Conservation (phyloP, 30 jellyfish, hydroid and myxozoan genomes). For the Chrysaora quinquecirrha region DNA sequence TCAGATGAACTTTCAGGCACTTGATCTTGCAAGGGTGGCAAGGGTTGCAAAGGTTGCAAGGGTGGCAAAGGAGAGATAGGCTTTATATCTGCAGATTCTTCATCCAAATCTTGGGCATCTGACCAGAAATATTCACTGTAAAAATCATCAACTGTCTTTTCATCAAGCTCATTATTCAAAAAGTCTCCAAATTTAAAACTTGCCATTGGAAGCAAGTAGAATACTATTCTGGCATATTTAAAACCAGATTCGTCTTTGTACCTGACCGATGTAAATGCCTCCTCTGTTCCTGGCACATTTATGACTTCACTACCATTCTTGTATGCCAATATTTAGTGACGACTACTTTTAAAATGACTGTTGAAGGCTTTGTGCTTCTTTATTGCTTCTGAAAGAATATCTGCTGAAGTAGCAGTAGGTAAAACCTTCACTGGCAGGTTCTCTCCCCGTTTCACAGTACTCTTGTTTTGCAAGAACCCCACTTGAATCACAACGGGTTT, state of each 20-base stretch:
- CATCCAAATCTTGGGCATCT: not conserved
- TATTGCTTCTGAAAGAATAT: not conserved
- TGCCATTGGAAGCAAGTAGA: not conserved
- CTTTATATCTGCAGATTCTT: too few species aligned
- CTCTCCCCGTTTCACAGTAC: not conserved
- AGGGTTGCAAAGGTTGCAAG: not conserved
- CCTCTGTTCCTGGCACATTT: slow-evolving; percentile 35
- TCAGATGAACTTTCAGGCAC: too few species aligned
- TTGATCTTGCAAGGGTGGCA: too few species aligned
- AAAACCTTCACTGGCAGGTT: not conserved
- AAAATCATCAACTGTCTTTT: not conserved
- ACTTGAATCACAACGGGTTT: not conserved
- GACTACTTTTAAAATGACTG: not conserved
- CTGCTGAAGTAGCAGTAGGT: slow-evolving; percentile 8
- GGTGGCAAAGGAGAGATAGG: slow-evolving; percentile 3
- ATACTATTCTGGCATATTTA: slow-evolving; percentile 12
- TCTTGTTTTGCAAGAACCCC: not conserved
- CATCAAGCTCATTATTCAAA: not conserved
- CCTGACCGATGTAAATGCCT: not conserved
- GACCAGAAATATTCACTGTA: not conserved
- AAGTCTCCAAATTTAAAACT: not conserved
- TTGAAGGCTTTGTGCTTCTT: slow-evolving; percentile 23
- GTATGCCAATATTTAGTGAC: slow-evolving; percentile 6
- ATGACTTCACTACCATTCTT: slow-evolving; percentile 29
- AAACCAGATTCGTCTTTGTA: slow-evolving; percentile 25